A percentile compares a stretch with the other conserved stretches of the same genome.
Conservation (phyloP, 2,113 vertebrate genomes). For the Rhegmatorhina hoffmannsi region DNA sequence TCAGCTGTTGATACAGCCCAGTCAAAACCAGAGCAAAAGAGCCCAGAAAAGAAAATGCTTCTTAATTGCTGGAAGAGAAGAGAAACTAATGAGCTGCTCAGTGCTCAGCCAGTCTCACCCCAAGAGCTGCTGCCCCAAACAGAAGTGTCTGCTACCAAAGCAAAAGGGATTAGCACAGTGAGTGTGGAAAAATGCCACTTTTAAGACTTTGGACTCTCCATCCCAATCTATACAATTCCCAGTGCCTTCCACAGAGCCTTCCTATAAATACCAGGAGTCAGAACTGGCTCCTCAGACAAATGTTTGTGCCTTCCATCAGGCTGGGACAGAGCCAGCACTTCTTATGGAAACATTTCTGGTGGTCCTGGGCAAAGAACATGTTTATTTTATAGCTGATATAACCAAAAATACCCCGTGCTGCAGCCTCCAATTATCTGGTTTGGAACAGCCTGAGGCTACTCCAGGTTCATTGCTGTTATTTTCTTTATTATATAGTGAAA, state of each 20-base stretch:
- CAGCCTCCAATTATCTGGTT: conserved; percentile 46
- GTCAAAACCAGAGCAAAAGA: neutral
- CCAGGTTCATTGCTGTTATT: neutral
- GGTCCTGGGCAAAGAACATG: conserved; percentile 43
- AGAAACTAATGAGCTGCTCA: neutral
- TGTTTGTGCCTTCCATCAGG: conserved; percentile 40
- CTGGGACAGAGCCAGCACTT: conserved; percentile 9
- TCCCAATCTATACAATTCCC: neutral
- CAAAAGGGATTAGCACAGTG: neutral
- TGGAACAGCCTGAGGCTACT: conserved; percentile 38
- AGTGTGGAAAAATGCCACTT: conserved; percentile 10
- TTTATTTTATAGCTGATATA: conserved; percentile 63
- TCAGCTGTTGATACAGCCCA: neutral
- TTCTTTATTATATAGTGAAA: conserved; percentile 47
- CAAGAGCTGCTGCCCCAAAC: neutral
- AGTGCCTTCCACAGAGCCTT: conserved; percentile 20
- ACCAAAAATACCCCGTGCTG: conserved; percentile 47
- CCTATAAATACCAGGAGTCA: conserved; percentile 13
- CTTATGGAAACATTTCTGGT: conserved; percentile 53
- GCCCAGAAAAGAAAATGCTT: neutral
- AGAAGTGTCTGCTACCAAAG: neutral
- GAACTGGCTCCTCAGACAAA: conserved; percentile 40
- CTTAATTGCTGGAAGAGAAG: neutral
- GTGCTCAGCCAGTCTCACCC: neutral
- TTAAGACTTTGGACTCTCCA: conserved; percentile 19